Conservation (phyloP, 2,113 vertebrate species). For the Datnioides undecimradiatus region DNA sequence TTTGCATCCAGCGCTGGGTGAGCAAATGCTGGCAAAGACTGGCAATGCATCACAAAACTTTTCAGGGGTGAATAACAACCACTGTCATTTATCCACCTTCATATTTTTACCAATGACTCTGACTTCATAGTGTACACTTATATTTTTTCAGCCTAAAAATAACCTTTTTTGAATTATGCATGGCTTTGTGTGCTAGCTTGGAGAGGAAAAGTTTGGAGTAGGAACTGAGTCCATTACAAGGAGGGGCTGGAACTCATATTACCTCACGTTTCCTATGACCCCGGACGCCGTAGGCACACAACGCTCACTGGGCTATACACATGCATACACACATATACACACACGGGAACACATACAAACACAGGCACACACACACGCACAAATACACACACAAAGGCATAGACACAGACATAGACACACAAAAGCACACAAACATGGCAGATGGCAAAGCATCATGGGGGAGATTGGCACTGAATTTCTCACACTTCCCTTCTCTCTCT, state of each 20-base stretch:
- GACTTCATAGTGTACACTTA: background rate
- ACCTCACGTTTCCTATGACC: slow-evolving; percentile 68
- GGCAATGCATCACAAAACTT: slow-evolving; percentile 18
- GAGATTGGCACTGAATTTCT: slow-evolving; percentile 74
- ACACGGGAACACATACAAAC: slow-evolving; percentile 34
- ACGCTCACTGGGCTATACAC: slow-evolving; percentile 33
- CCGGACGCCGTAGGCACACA: slow-evolving; percentile 53
- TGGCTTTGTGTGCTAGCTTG: slow-evolving; percentile 37
- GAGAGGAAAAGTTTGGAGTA: slow-evolving; percentile 38
- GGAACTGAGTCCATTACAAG: slow-evolving; percentile 17
- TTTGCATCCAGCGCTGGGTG: slow-evolving; percentile 2
- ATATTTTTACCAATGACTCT: slow-evolving; percentile 15
- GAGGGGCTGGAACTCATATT: slow-evolving; percentile 51
- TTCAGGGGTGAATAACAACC: slow-evolving; percentile 6
- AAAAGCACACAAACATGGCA: slow-evolving; percentile 62
- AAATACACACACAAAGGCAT: slow-evolving; percentile 23
- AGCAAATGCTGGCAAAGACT: background rate
- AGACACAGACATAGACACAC: slow-evolving; percentile 24
- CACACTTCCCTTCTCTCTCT: slow-evolving; percentile 70
- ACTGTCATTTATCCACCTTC: slow-evolving; percentile 18
- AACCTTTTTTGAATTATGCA: slow-evolving; percentile 49
- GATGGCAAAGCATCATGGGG: slow-evolving; percentile 83
- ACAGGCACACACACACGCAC: background rate
- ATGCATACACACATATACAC: slow-evolving; percentile 23
- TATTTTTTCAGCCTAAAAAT: slow-evolving; percentile 42